A percentile compares a stretch with the other conserved stretches of the same genome.
Evolutionary conservation across 2,113 vertebrate species (phyloP).

Genomic region (Saimiri boliviensis): DNA sequence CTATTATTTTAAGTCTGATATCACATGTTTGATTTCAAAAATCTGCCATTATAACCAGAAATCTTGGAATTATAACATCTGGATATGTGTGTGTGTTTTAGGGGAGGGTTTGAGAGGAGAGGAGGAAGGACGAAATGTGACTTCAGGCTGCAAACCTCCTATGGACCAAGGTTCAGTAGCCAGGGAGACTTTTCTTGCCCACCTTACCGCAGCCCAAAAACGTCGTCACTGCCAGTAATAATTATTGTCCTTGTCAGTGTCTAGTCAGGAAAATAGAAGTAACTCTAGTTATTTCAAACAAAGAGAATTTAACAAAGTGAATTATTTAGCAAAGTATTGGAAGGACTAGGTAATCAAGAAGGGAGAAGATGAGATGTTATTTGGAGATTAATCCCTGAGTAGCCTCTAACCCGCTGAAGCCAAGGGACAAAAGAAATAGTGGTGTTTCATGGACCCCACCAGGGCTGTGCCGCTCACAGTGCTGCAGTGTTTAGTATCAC

Average conservation of each 20-base stretch:
- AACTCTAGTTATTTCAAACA: not conserved
- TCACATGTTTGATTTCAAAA: not conserved
- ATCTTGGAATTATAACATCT: not conserved
- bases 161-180: not conserved
- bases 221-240: not conserved
- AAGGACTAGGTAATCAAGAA: not conserved
- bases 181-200: not conserved
- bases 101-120: not conserved
- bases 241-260: not conserved
- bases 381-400: not conserved
- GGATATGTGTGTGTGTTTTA: not conserved
- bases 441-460: not conserved
- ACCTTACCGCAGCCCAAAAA: not conserved
- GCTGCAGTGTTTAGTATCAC: not conserved
- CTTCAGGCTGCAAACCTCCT: not conserved
- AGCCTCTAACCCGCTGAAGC: not conserved
- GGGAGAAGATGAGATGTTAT: not conserved
- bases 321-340: not conserved
- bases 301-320: not conserved
- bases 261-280: not conserved
- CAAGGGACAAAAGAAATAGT: not conserved
- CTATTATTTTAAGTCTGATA: not conserved
- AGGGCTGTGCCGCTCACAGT: not conserved
- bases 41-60: not conserved
- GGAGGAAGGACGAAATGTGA: not conserved